Base-by-base conservation (phyloP, 2,797 vertebrate genomes). In the Anabas testudineus region DNA sequence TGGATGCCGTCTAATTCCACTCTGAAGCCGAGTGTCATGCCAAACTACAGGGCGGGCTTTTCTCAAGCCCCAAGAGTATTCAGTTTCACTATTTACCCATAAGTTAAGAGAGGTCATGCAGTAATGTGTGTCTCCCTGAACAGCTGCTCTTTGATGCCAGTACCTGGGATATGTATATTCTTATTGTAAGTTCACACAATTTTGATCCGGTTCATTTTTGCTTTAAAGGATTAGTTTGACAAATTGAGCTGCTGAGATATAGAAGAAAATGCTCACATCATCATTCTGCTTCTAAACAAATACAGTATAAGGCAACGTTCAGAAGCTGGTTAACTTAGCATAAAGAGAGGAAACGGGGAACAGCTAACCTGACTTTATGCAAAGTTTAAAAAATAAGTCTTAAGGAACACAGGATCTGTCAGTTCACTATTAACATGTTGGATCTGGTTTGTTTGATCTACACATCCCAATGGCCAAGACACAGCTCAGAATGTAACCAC, bases 11-110 rank as follows among this genome's bases (percentile, higher is more conserved):
- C 60, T 80, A 56, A 84, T 74, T 62, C 64, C 60, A 68, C 78
- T 82, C 49, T 16, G 48, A 72, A 68, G 64, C 51, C 67, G 55
- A n/a, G 74, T 80, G 84, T 87, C 74, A 80, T 68, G 70, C 66
- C 70, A 68, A 74, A 70, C 61, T 62, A 48, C 68, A 71, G 59
- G 70, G 52, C 52, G 16, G 67, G 70, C 47, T 42, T 62, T 88
- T 86, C 70, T 87, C 78, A 82, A 81, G 77, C 76, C 81, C 76
- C 69, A 39, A 41, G 68, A 84, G 84, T 87, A 83, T 87, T 90
- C 65, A 57, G 67, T 88, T 91, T 87, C 85, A 84, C 80, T 80
- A 83, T 92, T 88, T 84, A 88, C 80, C 77, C 74, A 69, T 74
- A 85, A 80, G 76, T 88, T 85, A 88, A 57, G 78, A 85, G 81